Base-by-base conservation (phyloP, 37 sponge, comb jelly and placozoan species). In the Axinella damicornis region DNA sequence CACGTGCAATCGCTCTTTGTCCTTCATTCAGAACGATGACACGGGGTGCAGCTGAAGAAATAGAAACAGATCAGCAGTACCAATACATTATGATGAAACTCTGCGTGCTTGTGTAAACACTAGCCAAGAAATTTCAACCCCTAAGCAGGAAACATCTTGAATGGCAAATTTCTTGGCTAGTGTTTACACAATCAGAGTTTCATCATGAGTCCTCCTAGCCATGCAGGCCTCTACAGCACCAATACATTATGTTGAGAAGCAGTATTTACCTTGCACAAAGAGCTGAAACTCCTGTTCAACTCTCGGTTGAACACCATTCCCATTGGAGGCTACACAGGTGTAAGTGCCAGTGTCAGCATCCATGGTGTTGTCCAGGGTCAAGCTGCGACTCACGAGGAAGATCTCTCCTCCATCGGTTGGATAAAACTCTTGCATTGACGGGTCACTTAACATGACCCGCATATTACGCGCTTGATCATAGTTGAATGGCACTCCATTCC, bases 201-300 rank as follows among this genome's bases (percentile, higher is more conserved):
- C n/a, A n/a, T n/a, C n/a, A n/a, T n/a, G n/a, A n/a, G n/a, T n/a
- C n/a, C n/a, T n/a, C n/a, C n/a, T n/a, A n/a, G n/a, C n/a, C n/a
- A n/a, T n/a, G n/a, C n/a, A n/a, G n/a, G n/a, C n/a, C n/a, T n/a
- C n/a, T n/a, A n/a, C n/a, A n/a, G n/a, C n/a, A n/a, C n/a, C n/a
- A n/a, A n/a, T n/a, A n/a, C n/a, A n/a, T n/a, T n/a, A n/a, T n/a
- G n/a, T n/a, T n/a, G n/a, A n/a, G n/a, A n/a, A n/a, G n/a, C n/a
- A n/a, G n/a, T n/a, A n/a, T n/a, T 70, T 71, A 87, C 88, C 76
- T 66, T 73, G 65, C 18, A 87, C 88, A 40, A 74, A 25, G 20
- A 87, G 37, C 53, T 80, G 34, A 64, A 85, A 78, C 28, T 33
- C 40, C 21, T 33, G 57, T 9, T 46, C 46, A 46, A 46, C 9